These are phyloP conservation scores for Rugalucina vietnamica DNA, from an alignment of 2,888 invertebrate species.

Conservation along the genomic window DNA sequence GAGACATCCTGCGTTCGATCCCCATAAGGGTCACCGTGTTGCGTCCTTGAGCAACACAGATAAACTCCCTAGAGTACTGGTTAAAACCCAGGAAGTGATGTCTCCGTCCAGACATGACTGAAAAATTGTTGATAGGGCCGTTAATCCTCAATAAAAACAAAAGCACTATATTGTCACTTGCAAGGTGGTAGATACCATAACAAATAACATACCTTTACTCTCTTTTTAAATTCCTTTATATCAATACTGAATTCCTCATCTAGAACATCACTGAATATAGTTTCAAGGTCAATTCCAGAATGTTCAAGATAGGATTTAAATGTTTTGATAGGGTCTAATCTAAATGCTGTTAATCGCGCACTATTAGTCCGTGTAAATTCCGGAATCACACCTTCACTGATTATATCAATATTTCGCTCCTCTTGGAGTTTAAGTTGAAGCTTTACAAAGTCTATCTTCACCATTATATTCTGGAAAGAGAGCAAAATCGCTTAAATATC, in stretches of 20 bases:
- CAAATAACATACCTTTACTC: slow-evolving; percentile 63
- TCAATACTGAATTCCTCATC: slow-evolving; percentile 59
- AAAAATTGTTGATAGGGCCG: too few species aligned
- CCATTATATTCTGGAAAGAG: slow-evolving; percentile 68
- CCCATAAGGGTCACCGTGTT: too few species aligned
- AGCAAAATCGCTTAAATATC: too few species aligned
- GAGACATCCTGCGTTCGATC: too few species aligned
- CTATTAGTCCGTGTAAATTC: slow-evolving; percentile 67
- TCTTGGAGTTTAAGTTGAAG: slow-evolving; percentile 61
- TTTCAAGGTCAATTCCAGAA: slow-evolving; percentile 56
- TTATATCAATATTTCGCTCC: slow-evolving; percentile 60
- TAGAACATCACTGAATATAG: slow-evolving; percentile 53
- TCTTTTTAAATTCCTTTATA: slow-evolving; percentile 59
- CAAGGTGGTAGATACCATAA: too few species aligned
- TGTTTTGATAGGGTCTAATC: slow-evolving; percentile 68
- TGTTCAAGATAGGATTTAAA: slow-evolving; percentile 61
- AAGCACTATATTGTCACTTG: too few species aligned
- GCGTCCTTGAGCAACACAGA: too few species aligned
- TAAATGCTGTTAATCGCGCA: slow-evolving; percentile 67
- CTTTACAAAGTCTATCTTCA: slow-evolving; percentile 70
- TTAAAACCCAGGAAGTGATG: too few species aligned
- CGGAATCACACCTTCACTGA: slow-evolving; percentile 70
- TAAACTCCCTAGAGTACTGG: too few species aligned
- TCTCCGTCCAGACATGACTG: too few species aligned
- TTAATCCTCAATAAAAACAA: too few species aligned